phyloP scores from a whole-genome alignment of 2,888 invertebrate genomes.

The Nymphalis urticae region DNA sequence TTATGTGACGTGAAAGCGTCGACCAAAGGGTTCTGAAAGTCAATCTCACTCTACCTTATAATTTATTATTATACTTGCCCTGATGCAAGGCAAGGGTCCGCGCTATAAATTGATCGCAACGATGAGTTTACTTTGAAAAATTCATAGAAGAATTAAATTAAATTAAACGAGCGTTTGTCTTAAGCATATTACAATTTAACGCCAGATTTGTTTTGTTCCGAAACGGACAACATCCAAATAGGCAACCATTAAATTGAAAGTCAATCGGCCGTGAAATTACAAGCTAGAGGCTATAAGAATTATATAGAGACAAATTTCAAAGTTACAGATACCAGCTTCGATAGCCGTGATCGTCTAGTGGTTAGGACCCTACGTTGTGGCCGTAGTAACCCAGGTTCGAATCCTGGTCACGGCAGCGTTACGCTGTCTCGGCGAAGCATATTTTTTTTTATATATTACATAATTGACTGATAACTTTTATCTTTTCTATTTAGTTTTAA shows the following conservation, averaged over 20 bases:
- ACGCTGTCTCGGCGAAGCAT: constrained; percentile 43
- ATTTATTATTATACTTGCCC: no score
- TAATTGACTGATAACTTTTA: no score
- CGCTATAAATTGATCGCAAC: no score
- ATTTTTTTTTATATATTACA: constrained; percentile 28
- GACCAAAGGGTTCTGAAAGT: no score
- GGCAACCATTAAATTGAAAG: constrained; percentile 15
- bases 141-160: no score
- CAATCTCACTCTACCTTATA: no score
- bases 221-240: background rate
- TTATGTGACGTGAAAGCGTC: no score
- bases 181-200: background rate
- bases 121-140: no score
- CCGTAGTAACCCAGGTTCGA: constrained; percentile 90
- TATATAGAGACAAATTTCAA: constrained; percentile 19
- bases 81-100: no score
- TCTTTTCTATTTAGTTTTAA: no score
- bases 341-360: constrained; percentile 85
- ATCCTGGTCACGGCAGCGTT: constrained; percentile 81
- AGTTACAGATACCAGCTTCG: constrained; percentile 32
- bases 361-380: constrained; percentile 90
- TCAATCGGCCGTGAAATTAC: constrained; percentile 36
- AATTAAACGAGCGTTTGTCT: background rate
- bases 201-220: background rate
- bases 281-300: constrained; percentile 5